Evolutionary conservation across 2,797 vertebrate genomes (phyloP), one percentile per base, ranked within the genome.

Genomic region (Parauchenoglanis ngamensis): DNA sequence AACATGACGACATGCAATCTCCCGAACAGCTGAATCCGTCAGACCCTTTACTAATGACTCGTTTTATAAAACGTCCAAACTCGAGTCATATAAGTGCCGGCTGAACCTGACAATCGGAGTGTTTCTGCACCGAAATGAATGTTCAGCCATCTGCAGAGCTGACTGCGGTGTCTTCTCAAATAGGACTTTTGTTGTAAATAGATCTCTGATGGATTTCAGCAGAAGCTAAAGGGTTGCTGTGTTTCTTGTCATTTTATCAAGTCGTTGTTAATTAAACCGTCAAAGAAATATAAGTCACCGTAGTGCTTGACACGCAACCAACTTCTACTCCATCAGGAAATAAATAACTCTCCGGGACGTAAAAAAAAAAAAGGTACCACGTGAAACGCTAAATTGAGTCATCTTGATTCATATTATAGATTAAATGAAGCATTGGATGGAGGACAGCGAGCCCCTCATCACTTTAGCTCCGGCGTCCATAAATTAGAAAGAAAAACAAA

Each of bases 401-500:
- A 19, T 61, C 6, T 80, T 13, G 11, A 44, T 61, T 15, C 11
- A 4, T 61, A 59, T 25, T 25, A 25, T 59, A 28, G 1, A 49
- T 85, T n/a, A 44, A 59, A 73, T 40, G 21, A 40, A 35, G 5
- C 35, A 35, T 25, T 44, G 6, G 68, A 84, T 10, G 19, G 21
- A 84, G 67, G 19, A 56, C 67, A 17, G 35, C 12, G 31, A 73
- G 35, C 57, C 67, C 10, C 19, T 59, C 83, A 75, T 59, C 21
- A 6, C 67, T 59, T 65, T n/a, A 49, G 90, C 88, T 90, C 91
- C 91, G 90, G 91, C 91, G 83, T 90, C 91, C 93, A 93, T 94
- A 94, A 94, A 93, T 95, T 93, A 94, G 83, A 85, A 85, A 63
- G 94, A 95, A 95, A 93, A 94, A 95, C 94, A 94, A 92, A 92